Evolutionary conservation across 2,888 invertebrate genomes (phyloP).

Genomic region (Acholoe squamosa): DNA sequence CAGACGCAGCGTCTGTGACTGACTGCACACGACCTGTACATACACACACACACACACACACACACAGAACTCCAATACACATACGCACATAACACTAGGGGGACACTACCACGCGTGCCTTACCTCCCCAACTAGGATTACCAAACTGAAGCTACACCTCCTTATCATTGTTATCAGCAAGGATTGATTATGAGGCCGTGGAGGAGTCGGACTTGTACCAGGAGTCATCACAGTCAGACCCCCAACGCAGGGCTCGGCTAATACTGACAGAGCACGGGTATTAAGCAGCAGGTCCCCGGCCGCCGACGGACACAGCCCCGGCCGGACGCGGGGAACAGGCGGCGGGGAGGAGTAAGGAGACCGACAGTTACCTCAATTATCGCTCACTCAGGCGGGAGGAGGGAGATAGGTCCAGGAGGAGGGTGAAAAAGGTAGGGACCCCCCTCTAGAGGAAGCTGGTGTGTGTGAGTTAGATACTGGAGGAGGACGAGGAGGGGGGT

Average conservation of each 20-base stretch:
- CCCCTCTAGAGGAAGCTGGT: not conserved
- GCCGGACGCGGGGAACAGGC: not conserved
- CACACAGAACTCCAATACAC: not conserved
- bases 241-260: too few relatives aligned
- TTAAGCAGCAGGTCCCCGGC: not conserved
- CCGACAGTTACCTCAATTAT: not conserved
- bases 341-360: not conserved
- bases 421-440: not conserved
- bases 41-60: not conserved
- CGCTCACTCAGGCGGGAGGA: not conserved
- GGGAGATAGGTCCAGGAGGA: not conserved
- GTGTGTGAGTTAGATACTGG: not conserved
- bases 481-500: not conserved
- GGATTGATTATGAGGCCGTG: not conserved
- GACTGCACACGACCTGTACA: not conserved
- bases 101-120: constrained; percentile 17
- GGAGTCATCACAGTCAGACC: too few relatives aligned
- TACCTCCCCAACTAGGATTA: not conserved
- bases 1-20: not conserved
- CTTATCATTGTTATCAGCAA: not conserved
- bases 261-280: not conserved
- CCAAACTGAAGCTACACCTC: not conserved
- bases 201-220: too few relatives aligned
- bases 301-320: not conserved
- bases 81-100: not conserved